Conservation (phyloP, 2,113 vertebrate species). For the Speoplatyrhinus poulsoni region DNA sequence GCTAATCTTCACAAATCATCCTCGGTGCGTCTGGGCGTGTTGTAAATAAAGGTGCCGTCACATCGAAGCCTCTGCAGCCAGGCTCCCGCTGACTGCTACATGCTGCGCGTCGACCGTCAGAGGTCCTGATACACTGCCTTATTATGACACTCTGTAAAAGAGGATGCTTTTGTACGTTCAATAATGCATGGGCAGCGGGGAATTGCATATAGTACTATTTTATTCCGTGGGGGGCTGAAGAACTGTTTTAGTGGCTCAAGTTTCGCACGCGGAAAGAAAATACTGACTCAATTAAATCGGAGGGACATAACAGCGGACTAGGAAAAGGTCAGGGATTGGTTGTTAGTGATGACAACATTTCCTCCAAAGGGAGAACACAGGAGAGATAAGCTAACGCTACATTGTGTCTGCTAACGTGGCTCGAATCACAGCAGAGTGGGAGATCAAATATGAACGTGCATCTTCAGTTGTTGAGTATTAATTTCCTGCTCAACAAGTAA, state of each 20-base stretch:
- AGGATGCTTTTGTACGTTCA: constrained; percentile 70
- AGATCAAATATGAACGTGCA: constrained; percentile 17
- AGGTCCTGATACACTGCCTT: constrained; percentile 62
- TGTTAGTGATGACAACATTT: constrained; percentile 53
- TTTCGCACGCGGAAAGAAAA: constrained; percentile 47
- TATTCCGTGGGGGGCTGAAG: constrained; percentile 55
- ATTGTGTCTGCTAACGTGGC: constrained; percentile 25
- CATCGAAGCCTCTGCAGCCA: constrained; percentile 31
- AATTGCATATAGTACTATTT: constrained; percentile 62
- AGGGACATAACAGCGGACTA: constrained; percentile 37
- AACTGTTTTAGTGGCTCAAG: constrained; percentile 62
- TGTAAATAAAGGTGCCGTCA: constrained; percentile 60
- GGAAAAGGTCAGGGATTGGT: constrained; percentile 63
- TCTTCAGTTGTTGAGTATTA: constrained; percentile 10
- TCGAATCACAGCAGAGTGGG: constrained; percentile 9
- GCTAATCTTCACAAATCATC: constrained; percentile 67
- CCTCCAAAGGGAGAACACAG: constrained; percentile 35
- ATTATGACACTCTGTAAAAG: constrained; percentile 74
- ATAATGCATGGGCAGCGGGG: constrained; percentile 70
- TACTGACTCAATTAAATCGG: constrained; percentile 71
- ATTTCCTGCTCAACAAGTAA: constrained; percentile 21
- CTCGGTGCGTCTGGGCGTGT: constrained; percentile 42
- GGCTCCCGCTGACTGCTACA: constrained; percentile 44
- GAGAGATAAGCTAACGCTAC: constrained; percentile 42
- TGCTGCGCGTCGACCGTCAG: constrained; percentile 31